Evolutionary conservation across 2,113 vertebrate genomes (phyloP).

Genomic region (Trachemys scripta): DNA sequence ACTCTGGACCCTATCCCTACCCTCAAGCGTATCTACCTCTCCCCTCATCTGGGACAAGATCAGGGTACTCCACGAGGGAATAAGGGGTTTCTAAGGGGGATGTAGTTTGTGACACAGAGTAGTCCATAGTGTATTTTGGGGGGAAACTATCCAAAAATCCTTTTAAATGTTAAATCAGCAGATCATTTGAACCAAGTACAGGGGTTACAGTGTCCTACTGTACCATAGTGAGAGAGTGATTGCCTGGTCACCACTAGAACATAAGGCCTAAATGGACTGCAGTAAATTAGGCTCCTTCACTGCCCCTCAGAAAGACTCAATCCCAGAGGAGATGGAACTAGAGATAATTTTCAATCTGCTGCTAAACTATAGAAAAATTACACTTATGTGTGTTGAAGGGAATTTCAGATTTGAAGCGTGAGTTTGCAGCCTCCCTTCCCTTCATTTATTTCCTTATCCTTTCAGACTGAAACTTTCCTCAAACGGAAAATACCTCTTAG

Average conservation of each 20-base stretch:
- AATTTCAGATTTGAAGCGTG: neutral
- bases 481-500: neutral
- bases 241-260: neutral
- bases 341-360: neutral
- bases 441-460: neutral
- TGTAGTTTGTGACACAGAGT: neutral
- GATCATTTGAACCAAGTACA: neutral
- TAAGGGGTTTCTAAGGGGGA: neutral
- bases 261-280: neutral
- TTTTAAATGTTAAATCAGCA: neutral
- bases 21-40: too few relatives aligned
- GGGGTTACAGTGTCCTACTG: neutral
- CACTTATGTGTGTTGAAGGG: neutral
- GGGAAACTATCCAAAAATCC: neutral
- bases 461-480: neutral
- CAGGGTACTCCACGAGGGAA: neutral
- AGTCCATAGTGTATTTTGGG: too few relatives aligned
- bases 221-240: neutral
- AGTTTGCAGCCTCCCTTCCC: neutral
- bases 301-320: neutral
- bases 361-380: neutral
- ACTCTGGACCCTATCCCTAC: too few relatives aligned
- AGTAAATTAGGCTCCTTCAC: neutral
- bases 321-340: neutral
- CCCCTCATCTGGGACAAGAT: neutral